These are phyloP conservation scores for Monochamus alternatus DNA, from an alignment of 2,888 invertebrate species.

Conservation along the genomic window DNA sequence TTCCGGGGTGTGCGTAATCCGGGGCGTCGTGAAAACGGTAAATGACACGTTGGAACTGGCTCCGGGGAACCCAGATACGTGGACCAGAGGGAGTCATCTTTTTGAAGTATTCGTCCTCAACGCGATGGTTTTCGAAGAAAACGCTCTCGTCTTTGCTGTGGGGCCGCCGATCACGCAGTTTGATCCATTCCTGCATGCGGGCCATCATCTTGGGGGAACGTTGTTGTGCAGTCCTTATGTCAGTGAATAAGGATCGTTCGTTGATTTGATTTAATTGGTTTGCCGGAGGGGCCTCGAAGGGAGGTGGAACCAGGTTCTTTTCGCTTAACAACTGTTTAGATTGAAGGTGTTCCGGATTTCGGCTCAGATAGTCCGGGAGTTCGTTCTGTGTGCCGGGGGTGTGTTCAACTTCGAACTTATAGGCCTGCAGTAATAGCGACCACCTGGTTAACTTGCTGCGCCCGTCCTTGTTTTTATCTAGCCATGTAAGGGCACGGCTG, in stretches of 20 bases:
- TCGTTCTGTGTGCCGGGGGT: constrained; percentile 44
- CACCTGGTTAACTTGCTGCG: constrained; percentile 41
- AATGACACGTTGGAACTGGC: not conserved
- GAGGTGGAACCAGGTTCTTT: not conserved
- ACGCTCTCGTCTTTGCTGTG: too few relatives aligned
- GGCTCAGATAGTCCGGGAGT: constrained; percentile 44
- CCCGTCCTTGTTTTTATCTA: constrained; percentile 27
- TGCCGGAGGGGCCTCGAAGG: not conserved
- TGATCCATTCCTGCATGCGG: too few relatives aligned
- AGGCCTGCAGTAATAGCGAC: constrained; percentile 43
- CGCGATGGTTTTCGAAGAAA: too few relatives aligned
- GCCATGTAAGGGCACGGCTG: constrained; percentile 33
- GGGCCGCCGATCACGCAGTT: too few relatives aligned
- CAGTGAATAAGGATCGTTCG: too few relatives aligned
- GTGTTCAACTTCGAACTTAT: constrained; percentile 52
- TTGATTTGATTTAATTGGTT: too few relatives aligned
- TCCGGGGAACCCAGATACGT: not conserved
- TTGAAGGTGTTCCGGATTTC: constrained; percentile 31
- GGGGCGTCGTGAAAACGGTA: constrained; percentile 18
- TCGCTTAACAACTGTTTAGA: not conserved
- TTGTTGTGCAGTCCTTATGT: not conserved
- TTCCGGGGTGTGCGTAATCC: constrained; percentile 26
- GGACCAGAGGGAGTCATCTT: not conserved
- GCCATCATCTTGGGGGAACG: too few relatives aligned
- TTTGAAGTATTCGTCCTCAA: not conserved